phyloP scores from a whole-genome alignment of 2,113 vertebrate species.

The Pteruthius melanotis region DNA sequence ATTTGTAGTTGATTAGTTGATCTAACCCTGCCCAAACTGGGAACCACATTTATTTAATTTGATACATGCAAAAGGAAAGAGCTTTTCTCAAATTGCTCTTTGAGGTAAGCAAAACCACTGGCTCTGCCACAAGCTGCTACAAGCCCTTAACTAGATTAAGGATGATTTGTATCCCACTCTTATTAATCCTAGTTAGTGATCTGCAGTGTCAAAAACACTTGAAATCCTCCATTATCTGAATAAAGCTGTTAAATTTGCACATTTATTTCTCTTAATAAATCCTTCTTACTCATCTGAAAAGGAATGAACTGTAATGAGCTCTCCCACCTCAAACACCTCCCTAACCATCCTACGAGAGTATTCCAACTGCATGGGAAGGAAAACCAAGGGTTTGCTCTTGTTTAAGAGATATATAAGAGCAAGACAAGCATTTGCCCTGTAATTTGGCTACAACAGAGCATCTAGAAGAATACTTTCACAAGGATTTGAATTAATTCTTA shows the following conservation, averaged over 20 bases:
- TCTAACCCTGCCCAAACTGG: neutral
- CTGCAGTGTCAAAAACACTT: neutral
- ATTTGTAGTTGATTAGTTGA: neutral
- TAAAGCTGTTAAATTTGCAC: conserved; percentile 10
- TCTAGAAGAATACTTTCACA: neutral
- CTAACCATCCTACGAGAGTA: neutral
- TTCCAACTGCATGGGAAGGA: neutral
- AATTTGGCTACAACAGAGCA: neutral
- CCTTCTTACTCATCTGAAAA: neutral
- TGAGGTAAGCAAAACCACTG: conserved; percentile 24
- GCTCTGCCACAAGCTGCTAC: conserved; percentile 32
- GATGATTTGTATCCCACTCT: conserved; percentile 12
- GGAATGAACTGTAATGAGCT: neutral
- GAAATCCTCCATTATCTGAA: conserved; percentile 32
- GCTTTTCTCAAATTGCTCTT: neutral
- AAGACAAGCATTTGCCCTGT: neutral
- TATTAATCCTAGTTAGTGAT: conserved; percentile 12
- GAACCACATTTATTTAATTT: conserved; percentile 26
- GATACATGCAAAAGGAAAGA: neutral
- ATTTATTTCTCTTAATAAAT: conserved; percentile 11
- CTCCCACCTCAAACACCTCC: neutral
- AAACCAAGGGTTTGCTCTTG: neutral
- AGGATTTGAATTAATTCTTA: neutral
- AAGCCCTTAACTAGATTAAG: conserved; percentile 38
- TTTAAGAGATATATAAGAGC: neutral